Evolutionary conservation across 1,140 invertebrate genomes (phyloP), one percentile per base, ranked within the genome.

Genomic region (Drosophila sucinea): DNA sequence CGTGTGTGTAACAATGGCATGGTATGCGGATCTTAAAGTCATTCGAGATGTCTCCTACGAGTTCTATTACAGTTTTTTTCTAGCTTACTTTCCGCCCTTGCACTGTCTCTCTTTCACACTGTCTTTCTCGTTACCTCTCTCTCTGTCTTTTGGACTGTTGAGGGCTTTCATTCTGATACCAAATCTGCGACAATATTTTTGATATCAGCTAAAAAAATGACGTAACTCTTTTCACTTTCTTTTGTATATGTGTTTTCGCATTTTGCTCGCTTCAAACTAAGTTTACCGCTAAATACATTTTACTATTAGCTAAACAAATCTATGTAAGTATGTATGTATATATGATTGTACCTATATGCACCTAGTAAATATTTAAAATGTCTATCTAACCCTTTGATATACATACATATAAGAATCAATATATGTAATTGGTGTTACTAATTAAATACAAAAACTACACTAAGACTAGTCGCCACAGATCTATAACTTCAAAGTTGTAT

Each of bases 181-280:
- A 91, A 91, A 91, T 91, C 90, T 91, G 91, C 90, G 87, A 86
- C 85, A 87, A 91, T 73, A 76, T 79, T 65, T 91, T 91, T 91
- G 90, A 91, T 89, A 91, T 91, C 90, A 91, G 90, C 90, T 91
- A 91, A 87, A 91, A 91, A 91, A 91, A 91, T 91, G 90, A 91
- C 90, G 90, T 91, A 77, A 91, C 90, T 87, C 79, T 91, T 91
- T 89, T 81, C 87, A 81, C 83, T 84, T 83, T 79, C 63, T 47
- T 80, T 71, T 57, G 57, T 78, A 44, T 67, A 32, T 32, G 25
- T 55, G 60, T n/a, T 17, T 70, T 25, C 68, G 69, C 73, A 80
- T 66, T 75, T 83, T 74, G 80, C 84, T 87, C 83, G 70, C 72
- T 73, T 10, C 61, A 32, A 25, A 47, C 23, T 67, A 40, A 32